Percentiles rank a stretch among this genome's conserved stretches.
These are phyloP conservation scores for Cyphomyrus plagiostoma DNA, from an alignment of 2,113 vertebrate genomes.

Conservation along the genomic window DNA sequence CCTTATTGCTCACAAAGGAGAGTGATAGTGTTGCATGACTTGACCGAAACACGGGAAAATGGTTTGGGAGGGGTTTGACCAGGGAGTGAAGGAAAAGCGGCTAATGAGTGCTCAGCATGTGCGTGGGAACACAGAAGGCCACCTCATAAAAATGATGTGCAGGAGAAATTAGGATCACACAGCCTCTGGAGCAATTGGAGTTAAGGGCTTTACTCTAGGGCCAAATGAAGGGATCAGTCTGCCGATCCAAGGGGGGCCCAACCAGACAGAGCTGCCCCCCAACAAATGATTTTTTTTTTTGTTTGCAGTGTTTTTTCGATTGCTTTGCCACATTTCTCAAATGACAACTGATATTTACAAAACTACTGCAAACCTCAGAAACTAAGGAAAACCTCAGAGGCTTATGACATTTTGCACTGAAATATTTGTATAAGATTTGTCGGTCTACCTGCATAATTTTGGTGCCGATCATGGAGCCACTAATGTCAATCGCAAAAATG, in stretches of 20 bases:
- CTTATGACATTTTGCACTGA: background rate
- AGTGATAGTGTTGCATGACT: background rate
- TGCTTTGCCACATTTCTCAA: background rate
- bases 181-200: background rate
- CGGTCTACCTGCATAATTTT: slow-evolving; percentile 71
- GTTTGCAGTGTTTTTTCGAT: background rate
- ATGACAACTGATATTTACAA: background rate
- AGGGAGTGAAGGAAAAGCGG: background rate
- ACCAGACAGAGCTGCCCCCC: background rate
- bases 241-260: background rate
- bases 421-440: background rate
- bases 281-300: background rate
- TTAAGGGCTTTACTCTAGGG: background rate
- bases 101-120: background rate
- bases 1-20: background rate
- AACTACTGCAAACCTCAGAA: background rate
- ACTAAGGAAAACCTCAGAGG: background rate
- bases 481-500: slow-evolving; percentile 73
- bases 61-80: background rate
- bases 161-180: background rate
- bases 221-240: background rate
- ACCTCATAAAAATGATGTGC: background rate
- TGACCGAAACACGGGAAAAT: background rate
- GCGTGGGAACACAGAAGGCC: background rate
- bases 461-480: slow-evolving; percentile 72